phyloP scores from a whole-genome alignment of 2,113 vertebrate species.

The Hemichromis elongatus region DNA sequence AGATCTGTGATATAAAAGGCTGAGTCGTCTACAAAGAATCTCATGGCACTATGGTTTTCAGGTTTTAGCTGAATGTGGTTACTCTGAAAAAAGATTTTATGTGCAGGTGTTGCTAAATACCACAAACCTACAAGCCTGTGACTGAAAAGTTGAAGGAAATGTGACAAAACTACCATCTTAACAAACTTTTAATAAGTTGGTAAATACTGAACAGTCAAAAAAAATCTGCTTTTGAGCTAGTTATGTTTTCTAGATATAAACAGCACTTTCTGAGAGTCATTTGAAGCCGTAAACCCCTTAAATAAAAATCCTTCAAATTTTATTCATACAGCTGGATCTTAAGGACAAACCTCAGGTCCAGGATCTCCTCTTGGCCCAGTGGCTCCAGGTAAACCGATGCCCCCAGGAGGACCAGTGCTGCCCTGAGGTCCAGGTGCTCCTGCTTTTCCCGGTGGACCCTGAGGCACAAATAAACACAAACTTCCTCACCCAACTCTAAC shows the following conservation, averaged over 20 bases:
- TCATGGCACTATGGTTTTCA: neutral
- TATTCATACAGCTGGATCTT: neutral
- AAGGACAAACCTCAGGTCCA: slow-evolving; percentile 84
- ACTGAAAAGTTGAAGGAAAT: neutral
- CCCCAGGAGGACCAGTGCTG: slow-evolving; percentile 83
- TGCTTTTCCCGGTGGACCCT: slow-evolving; percentile 92
- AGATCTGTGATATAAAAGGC: neutral
- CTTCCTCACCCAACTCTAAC: neutral
- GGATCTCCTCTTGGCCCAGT: slow-evolving; percentile 86
- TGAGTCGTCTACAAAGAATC: neutral
- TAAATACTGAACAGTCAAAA: neutral
- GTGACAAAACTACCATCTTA: neutral
- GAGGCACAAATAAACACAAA: neutral
- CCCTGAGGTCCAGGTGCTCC: slow-evolving; percentile 83
- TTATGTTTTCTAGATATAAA: neutral
- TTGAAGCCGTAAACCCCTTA: neutral
- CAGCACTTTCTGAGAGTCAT: neutral
- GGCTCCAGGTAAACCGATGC: slow-evolving; percentile 83
- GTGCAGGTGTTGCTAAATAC: neutral
- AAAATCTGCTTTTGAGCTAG: neutral
- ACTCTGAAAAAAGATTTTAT: neutral
- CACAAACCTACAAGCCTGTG: neutral
- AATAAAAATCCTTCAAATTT: neutral
- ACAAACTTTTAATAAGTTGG: neutral
- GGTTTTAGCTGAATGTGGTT: neutral